These are phyloP conservation scores for Leucoraja erinaceus DNA, from an alignment of 2,113 vertebrate genomes.

Conservation along the genomic window DNA sequence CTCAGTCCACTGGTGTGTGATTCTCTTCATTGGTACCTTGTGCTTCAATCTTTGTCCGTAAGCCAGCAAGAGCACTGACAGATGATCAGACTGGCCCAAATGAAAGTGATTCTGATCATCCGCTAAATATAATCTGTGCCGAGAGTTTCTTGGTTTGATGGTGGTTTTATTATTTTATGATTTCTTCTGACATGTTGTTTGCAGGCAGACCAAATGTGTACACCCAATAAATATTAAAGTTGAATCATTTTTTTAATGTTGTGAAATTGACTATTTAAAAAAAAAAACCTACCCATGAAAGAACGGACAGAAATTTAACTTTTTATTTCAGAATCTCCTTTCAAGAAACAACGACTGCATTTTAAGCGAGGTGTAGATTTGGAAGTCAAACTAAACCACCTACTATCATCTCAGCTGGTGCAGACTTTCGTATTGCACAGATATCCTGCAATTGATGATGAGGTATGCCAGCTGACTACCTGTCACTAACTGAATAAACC, in stretches of 20 bases:
- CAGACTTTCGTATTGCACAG: neutral
- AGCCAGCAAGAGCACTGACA: too few species aligned
- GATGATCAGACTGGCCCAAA: too few species aligned
- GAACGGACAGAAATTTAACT: neutral
- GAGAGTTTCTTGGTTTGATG: neutral
- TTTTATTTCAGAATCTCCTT: neutral
- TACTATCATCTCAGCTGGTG: neutral
- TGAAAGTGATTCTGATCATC: too few species aligned
- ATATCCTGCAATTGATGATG: conserved; percentile 3
- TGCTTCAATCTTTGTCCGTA: too few species aligned
- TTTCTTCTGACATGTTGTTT: neutral
- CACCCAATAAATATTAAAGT: neutral
- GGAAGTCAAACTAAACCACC: conserved; percentile 5
- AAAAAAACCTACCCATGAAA: neutral
- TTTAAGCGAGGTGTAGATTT: neutral
- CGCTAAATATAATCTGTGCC: neutral
- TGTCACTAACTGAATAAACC: neutral
- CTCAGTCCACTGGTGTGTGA: too few species aligned
- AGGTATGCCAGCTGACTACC: neutral
- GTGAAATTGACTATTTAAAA: neutral
- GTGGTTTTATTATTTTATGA: neutral
- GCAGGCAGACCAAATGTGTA: neutral
- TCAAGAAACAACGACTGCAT: conserved; percentile 28
- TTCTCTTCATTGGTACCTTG: too few species aligned
- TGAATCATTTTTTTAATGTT: neutral